A percentile compares a stretch with the other conserved stretches of the same genome.
These are phyloP conservation scores for Sparus aurata DNA, from an alignment of 2,797 vertebrate genomes.

Conservation along the genomic window DNA sequence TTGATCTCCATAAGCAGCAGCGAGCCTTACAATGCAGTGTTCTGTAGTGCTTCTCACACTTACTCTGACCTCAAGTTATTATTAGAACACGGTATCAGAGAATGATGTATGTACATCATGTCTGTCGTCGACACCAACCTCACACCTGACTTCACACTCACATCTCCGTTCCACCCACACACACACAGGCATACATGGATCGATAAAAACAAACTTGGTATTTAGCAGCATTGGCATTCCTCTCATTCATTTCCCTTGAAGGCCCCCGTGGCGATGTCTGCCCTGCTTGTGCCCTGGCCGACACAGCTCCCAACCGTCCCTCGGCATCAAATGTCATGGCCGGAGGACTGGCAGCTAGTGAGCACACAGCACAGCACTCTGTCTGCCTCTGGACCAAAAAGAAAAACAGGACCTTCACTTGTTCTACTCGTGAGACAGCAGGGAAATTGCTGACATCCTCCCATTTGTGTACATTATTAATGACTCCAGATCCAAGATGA, in stretches of 20 bases:
- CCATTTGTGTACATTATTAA: constrained; percentile 7
- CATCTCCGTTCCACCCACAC: constrained; percentile 1
- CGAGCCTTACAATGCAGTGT: background rate
- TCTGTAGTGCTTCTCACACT: background rate
- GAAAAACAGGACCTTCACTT: background rate
- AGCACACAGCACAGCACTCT: background rate
- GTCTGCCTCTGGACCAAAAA: background rate
- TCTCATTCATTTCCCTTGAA: constrained; percentile 24
- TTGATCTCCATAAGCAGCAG: no score
- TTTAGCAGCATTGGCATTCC: constrained; percentile 59
- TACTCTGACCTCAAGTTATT: constrained; percentile 17
- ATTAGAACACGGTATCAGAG: constrained; percentile 6
- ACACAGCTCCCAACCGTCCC: constrained; percentile 1
- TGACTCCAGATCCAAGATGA: constrained; percentile 9
- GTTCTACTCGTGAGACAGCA: constrained; percentile 4
- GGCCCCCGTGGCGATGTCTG: constrained; percentile 20
- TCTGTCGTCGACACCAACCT: constrained; percentile 18
- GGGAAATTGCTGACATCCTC: background rate
- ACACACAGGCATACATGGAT: constrained; percentile 18
- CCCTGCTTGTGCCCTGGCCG: background rate
- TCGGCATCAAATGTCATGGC: constrained; percentile 41
- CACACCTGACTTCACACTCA: background rate
- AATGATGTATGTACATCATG: background rate
- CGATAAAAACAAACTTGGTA: constrained; percentile 55
- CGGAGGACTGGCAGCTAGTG: background rate